Evolutionary conservation across 1,140 invertebrate genomes (phyloP).

Genomic region (Drosophila hydei): DNA sequence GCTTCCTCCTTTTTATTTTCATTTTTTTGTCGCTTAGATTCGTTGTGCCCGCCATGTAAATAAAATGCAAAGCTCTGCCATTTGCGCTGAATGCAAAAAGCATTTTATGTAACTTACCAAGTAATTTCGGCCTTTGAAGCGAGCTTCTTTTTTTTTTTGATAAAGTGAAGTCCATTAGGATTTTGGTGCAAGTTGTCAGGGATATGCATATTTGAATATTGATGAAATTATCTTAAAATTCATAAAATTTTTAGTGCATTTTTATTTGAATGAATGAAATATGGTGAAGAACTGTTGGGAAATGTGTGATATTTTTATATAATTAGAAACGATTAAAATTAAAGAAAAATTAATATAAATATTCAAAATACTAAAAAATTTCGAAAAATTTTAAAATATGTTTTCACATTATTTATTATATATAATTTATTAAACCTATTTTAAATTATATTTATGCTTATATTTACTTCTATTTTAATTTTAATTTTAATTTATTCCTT

Average conservation of each 20-base stretch:
- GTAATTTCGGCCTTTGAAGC: slow-evolving; percentile 69
- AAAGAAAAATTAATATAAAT: no score
- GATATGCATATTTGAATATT: not conserved
- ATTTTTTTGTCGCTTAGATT: slow-evolving; percentile 31
- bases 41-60: slow-evolving; percentile 59
- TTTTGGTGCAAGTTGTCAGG: not conserved
- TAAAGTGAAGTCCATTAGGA: not conserved
- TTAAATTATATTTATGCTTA: no score
- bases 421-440: not conserved
- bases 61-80: slow-evolving; percentile 76
- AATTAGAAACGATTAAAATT: no score
- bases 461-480: not conserved
- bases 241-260: no score
- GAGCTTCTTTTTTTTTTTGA: not conserved
- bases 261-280: no score
- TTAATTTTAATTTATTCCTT: not conserved
- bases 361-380: no score
- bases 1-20: slow-evolving; percentile 41
- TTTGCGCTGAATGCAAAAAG: slow-evolving; percentile 76
- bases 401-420: not conserved
- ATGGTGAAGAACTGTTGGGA: no score
- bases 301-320: no score
- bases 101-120: slow-evolving; percentile 73
- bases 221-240: no score
- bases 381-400: no score